Conservation (phyloP, 2,113 vertebrate genomes). For the Oriolus oriolus region DNA sequence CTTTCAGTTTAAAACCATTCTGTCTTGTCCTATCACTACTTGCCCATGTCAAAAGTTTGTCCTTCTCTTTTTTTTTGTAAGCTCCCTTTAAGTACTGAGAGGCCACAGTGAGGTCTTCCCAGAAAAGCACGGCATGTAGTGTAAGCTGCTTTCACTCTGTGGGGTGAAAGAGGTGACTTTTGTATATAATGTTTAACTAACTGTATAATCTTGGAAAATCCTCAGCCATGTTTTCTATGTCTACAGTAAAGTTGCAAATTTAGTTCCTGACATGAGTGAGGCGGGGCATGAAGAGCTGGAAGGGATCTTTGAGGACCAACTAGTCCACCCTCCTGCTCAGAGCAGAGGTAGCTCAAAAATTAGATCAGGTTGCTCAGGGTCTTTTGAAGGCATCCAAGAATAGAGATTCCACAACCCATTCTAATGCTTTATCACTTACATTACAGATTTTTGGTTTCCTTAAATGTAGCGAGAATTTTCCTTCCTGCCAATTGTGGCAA, state of each 20-base stretch:
- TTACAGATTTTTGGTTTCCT: not conserved
- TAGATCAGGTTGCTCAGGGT: not conserved
- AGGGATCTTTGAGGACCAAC: not conserved
- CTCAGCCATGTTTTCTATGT: not conserved
- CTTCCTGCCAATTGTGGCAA: not conserved
- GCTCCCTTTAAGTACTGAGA: not conserved
- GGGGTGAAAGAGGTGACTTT: not conserved
- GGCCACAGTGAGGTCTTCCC: not conserved
- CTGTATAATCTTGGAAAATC: not conserved
- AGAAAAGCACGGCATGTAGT: not conserved
- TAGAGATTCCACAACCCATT: not conserved
- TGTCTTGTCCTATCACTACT: not conserved
- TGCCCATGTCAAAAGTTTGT: not conserved
- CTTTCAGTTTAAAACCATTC: not conserved
- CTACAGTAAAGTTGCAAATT: not conserved
- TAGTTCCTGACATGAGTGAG: not conserved
- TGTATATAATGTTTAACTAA: not conserved
- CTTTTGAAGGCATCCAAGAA: not conserved
- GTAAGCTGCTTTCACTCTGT: not conserved
- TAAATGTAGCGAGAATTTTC: not conserved
- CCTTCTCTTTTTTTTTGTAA: not conserved
- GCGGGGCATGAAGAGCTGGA: not conserved
- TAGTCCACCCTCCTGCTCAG: not conserved
- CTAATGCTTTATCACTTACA: not conserved
- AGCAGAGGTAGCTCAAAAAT: not conserved